A percentile compares a stretch with the other conserved stretches of the same genome.
These are phyloP conservation scores for Sialis lutaria DNA, from an alignment of 2,888 invertebrate species.

Conservation along the genomic window DNA sequence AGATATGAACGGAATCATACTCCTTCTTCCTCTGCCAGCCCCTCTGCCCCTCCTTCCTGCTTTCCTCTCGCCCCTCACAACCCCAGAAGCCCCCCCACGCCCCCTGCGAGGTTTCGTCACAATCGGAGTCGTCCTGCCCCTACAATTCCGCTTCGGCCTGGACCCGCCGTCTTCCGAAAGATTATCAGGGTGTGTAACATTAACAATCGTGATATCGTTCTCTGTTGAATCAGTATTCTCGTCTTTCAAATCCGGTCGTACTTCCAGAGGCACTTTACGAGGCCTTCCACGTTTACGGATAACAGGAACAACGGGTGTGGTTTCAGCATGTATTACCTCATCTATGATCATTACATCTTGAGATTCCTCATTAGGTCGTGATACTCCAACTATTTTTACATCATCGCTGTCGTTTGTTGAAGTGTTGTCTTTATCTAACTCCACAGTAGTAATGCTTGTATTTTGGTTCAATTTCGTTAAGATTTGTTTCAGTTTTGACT, in stretches of 20 bases:
- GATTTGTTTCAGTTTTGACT: constrained; percentile 12
- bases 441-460: background rate
- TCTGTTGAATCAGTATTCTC: constrained; percentile 3
- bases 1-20: background rate
- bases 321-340: constrained; percentile 15
- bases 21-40: constrained; percentile 15
- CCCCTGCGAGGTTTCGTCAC: constrained; percentile 24
- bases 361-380: constrained; percentile 8
- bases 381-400: constrained; percentile 13
- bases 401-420: constrained; percentile 10
- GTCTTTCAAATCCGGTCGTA: constrained; percentile 21
- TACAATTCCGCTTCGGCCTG: constrained; percentile 25
- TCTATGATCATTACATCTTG: constrained; percentile 26
- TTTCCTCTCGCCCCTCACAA: constrained; percentile 16
- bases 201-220: constrained; percentile 1
- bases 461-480: constrained; percentile 10
- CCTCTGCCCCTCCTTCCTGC: constrained; percentile 12
- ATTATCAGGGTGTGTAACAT: background rate
- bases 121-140: constrained; percentile 22
- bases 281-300: constrained; percentile 29
- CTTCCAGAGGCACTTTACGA: constrained; percentile 26
- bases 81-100: constrained; percentile 18
- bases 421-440: constrained; percentile 6
- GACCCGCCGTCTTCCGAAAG: constrained; percentile 7
- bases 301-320: constrained; percentile 15